Base-by-base conservation (phyloP, 2,888 invertebrate genomes). In the Amblyjoppa proteus region DNA sequence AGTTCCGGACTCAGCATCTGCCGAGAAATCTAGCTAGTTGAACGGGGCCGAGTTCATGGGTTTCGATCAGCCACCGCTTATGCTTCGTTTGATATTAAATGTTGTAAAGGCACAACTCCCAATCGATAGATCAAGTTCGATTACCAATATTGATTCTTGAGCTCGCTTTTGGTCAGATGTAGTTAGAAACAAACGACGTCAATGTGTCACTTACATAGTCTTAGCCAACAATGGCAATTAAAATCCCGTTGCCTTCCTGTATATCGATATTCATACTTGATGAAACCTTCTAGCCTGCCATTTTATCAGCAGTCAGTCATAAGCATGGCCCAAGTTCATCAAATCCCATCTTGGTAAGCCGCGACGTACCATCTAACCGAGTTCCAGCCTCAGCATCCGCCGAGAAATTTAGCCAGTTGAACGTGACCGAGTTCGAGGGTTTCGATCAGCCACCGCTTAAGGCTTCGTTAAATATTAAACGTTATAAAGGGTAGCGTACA, bases 301-400 rank as follows among this genome's bases (percentile, higher is more conserved):
- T 9, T 58, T 58, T 20, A 25, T 25, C 28, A 3, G 16, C 0
- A 45, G 45, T 45, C 45, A 16, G 45, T 16, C 13, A 45, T 16
- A 45, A 16, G 45, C 45, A 4, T 45, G 13, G 45, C 0, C 45
- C 45, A 45, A 45, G 16, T 16, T 45, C 45, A 41, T 11, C 41
- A 16, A 11, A 41, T 11, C 9, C 1, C 4, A 9, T 41, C 41
- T 41, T 11, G 91, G 89, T 90, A 91, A 90, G 89, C 90, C 74
- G 83, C 71, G 49, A 41, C 80, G 71, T 61, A 28, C 41, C 49
- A 87, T 82, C 86, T 66, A 80, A 61, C 25, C 73, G 64, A 66
- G 41, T 51, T 68, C 38, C n/a, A 3, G 53, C 69, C 80, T n/a
- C 41, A n/a, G 56, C 31, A 74, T 45, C 28, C 38, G 34, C 11